A percentile compares a stretch with the other conserved stretches of the same genome.
Evolutionary conservation across 2,888 invertebrate genomes (phyloP).

Genomic region (Pristionchus arcanus): DNA sequence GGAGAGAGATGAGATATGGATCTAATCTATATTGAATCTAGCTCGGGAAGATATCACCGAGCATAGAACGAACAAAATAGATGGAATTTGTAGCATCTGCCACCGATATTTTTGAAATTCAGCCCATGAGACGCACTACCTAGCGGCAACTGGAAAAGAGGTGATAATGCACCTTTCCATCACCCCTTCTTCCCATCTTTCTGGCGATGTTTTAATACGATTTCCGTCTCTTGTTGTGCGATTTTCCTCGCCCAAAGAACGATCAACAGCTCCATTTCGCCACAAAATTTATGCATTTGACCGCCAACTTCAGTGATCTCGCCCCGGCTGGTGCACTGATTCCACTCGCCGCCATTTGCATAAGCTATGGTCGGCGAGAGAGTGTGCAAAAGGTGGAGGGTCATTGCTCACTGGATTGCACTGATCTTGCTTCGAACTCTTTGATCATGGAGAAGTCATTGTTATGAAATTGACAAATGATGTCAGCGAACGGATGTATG

Average conservation of each 20-base stretch:
- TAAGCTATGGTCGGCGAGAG: not conserved
- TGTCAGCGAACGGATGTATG: not conserved
- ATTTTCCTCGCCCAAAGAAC: not conserved
- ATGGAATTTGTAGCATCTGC: no score
- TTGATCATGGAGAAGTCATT: not conserved
- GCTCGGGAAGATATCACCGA: no score
- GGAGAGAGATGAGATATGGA: no score
- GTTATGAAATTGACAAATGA: not conserved
- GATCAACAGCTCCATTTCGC: not conserved
- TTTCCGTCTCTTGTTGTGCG: not conserved
- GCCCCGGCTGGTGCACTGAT: not conserved
- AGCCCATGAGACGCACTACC: no score
- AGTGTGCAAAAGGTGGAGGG: not conserved
- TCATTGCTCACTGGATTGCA: not conserved
- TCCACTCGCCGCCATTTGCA: not conserved
- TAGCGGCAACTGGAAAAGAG: not conserved
- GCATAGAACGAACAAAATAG: no score
- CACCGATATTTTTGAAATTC: no score
- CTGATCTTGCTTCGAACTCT: not conserved
- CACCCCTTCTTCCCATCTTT: not conserved
- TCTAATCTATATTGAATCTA: no score
- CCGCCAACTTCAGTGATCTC: slow-evolving; percentile 1
- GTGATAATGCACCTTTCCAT: not conserved
- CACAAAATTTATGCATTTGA: not conserved
- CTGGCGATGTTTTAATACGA: not conserved